Base-by-base conservation (phyloP, 2,888 invertebrate genomes). In the Amblyjoppa fuscipennis region DNA sequence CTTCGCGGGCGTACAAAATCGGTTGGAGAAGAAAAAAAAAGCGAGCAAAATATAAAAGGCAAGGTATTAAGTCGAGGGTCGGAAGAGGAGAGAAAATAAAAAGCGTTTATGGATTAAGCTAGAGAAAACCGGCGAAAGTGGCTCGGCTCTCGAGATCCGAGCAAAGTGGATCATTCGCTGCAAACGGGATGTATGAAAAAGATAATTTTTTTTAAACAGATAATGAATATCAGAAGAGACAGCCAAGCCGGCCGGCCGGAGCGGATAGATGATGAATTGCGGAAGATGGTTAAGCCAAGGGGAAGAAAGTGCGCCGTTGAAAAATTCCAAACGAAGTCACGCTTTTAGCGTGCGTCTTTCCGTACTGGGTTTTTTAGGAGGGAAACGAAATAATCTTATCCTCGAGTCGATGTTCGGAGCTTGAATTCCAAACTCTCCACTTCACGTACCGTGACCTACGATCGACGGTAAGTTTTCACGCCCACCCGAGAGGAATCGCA, bases 151-250 rank as follows among this genome's bases (percentile, higher is more conserved):
- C 70, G 71, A 80, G 74, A 20, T 69, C 56, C 51, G 78, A 59
- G 41, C 11, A 51, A 74, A 85, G 82, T 79, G 66, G 68, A 80
- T 59, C 69, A 56, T 81, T 74, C 83, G 71, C 51, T 81, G 45
- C 13, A 2, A 28, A 34, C 34, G 20, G 38, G 20, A 83, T 53
- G 16, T 25, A 25, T 34, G 41, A 51, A 51, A 66, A 49, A 75
- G 64, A 56, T 75, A 25, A 71, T 41, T 41, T 41, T 41, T 6
- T 7, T 13, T 68, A 25, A 49, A 59, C 16, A 45, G 41, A 64
- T 69, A 49, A 78, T 51, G 61, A 56, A 34, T 70, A 45, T n/a
- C 20, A 45, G 68, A 20, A 25, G 45, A 59, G 5, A 45, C 34
- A 45, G 59, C 13, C 16, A n/a, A 31, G 74, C 74, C 51, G 7